Evolutionary conservation across 1,140 invertebrate species (phyloP).

Genomic region (Pogonomyrmex californicus): DNA sequence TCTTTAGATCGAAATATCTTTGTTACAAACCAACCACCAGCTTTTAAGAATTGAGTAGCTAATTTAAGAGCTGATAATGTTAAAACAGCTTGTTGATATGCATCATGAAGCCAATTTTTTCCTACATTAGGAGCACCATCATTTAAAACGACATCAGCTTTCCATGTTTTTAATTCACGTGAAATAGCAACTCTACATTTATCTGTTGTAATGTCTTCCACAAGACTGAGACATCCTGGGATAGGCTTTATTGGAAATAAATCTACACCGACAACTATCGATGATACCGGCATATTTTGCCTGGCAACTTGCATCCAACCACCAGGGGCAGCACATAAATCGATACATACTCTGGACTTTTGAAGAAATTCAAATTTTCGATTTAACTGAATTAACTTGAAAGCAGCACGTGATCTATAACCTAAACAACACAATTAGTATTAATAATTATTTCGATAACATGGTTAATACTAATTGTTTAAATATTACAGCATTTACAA

Average conservation of each 20-base stretch:
- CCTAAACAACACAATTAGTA: constrained; percentile 88
- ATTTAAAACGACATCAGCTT: constrained; percentile 98
- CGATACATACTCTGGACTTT: constrained; percentile 97
- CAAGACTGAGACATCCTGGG: constrained; percentile 95
- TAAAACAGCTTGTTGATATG: constrained; percentile 97
- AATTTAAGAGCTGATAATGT: constrained; percentile 97
- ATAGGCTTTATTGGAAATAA: constrained; percentile 98
- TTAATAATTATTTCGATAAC: constrained; percentile 19
- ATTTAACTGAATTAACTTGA: constrained; percentile 99
- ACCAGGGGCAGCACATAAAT: constrained; percentile 99
- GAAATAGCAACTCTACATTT: constrained; percentile 93
- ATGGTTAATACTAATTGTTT: not conserved
- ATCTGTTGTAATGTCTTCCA: constrained; percentile 99
- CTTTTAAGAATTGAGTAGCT: constrained; percentile 96
- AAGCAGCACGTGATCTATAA: constrained; percentile 98
- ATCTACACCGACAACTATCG: constrained; percentile 98
- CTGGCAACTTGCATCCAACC: constrained; percentile 99
- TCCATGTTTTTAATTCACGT: constrained; percentile 97
- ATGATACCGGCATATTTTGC: constrained; percentile 99
- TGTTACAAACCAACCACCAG: constrained; percentile 99
- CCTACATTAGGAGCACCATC: constrained; percentile 99
- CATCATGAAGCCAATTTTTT: constrained; percentile 98
- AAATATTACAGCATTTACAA: not conserved
- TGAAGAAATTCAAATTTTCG: constrained; percentile 99
- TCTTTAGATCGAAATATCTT: constrained; percentile 99